Evolutionary conservation across 2,113 vertebrate genomes (phyloP), one percentile per base, ranked within the genome.

Genomic region (Micronycteris hirsuta): DNA sequence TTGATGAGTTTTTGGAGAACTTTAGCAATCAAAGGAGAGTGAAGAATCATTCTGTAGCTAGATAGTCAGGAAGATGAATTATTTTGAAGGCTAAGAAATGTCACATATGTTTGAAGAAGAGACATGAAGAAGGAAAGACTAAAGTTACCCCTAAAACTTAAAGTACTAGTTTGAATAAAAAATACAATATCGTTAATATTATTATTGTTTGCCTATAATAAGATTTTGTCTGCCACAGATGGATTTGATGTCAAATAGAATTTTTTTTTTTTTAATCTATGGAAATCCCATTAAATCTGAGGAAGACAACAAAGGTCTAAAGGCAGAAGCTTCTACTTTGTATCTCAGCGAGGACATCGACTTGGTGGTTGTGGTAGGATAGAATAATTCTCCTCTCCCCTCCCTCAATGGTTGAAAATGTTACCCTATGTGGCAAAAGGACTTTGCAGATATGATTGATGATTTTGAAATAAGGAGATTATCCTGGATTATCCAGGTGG

Each of bases 181-280:
- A 63, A 38, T 45, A 58, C 52, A 36, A 24, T 7, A 38, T 52
- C 24, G 67, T 56, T 92, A 74, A 9, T 65, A 77, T 38, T 86
- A 54, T 67, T 65, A 80, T 90, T 78, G 38, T 5, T 88, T 81
- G 4, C 13, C 24, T 81, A 36, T 80, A 92, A 84, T 92, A 85
- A 77, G 93, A 80, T 83, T 86, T 93, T 45, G 73, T 38, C 86
- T 80, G 56, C 90, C 63, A 86, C 24, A 89, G 70, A 89, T 33
- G 43, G 4, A 81, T 47, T 52, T 71, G 28, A 82, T 65, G 14
- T 77, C 73, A 81, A 94, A 49, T 76, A 36, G 8, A 83, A 4
- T 82, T 9, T 58, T 9, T 61, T 58, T 9, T 61, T n/a, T 67
- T 68, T 89, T n/a, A 28, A 86, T 43, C n/a, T 77, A 33, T 61